phyloP scores from a whole-genome alignment of 2,888 invertebrate genomes.

The Rhyacophila evoluta region DNA sequence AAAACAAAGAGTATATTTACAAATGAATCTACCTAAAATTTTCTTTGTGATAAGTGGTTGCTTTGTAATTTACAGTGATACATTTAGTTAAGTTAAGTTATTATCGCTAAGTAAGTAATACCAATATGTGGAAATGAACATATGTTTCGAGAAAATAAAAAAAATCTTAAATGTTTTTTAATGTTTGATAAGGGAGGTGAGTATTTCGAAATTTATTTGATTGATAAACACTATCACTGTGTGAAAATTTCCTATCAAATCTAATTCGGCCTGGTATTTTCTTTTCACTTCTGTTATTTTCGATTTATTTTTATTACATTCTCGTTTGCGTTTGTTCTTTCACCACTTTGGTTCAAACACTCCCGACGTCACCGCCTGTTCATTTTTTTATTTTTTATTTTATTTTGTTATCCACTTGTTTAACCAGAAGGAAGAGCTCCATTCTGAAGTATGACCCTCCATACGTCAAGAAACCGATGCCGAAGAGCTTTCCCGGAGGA shows the following conservation, averaged over 20 bases:
- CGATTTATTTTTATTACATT: constrained; percentile 49
- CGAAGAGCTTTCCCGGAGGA: constrained; percentile 77
- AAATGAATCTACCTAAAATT: neutral
- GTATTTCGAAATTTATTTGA: neutral
- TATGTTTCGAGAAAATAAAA: constrained; percentile 11
- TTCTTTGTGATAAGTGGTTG: neutral
- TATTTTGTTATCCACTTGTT: constrained; percentile 56
- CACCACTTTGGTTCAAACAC: constrained; percentile 55
- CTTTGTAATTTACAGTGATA: neutral
- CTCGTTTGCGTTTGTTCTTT: constrained; percentile 53
- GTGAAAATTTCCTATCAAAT: constrained; percentile 35
- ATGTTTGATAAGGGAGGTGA: neutral
- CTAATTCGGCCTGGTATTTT: constrained; percentile 54
- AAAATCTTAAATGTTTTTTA: neutral
- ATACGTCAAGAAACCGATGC: constrained; percentile 85
- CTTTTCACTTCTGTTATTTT: constrained; percentile 55
- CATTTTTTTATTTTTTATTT: constrained; percentile 53
- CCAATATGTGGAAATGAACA: constrained; percentile 10
- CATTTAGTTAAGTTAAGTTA: neutral
- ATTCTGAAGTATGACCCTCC: constrained; percentile 91
- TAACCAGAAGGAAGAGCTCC: constrained; percentile 86
- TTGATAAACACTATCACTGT: neutral
- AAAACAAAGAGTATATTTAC: no score
- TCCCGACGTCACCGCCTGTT: constrained; percentile 50
- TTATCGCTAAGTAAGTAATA: neutral